Percentiles rank a stretch among this genome's conserved stretches.
Conservation (phyloP, 1,140 invertebrate species). For the Idris sp. region DNA sequence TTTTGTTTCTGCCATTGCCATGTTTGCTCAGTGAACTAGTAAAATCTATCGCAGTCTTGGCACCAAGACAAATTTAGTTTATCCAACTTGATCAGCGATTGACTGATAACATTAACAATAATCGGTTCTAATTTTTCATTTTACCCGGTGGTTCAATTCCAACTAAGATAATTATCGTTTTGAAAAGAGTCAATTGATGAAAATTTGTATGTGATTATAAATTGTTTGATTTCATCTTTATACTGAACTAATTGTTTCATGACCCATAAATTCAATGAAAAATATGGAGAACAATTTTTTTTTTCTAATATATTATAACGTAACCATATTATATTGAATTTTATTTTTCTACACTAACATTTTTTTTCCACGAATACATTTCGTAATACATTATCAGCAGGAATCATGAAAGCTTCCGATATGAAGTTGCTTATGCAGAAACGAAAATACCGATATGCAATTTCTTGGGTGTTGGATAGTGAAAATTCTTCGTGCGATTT, state of each 20-base stretch:
- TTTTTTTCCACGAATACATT: constrained; percentile 1
- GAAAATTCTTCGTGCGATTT: constrained; percentile 45
- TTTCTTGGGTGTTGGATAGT: constrained; percentile 26
- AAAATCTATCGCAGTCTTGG: constrained; percentile 48
- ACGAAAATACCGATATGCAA: constrained; percentile 32
- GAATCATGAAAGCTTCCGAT: constrained; percentile 8
- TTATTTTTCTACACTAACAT: background rate
- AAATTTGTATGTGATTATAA: too few relatives aligned
- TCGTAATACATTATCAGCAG: background rate
- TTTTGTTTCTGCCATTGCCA: constrained; percentile 41
- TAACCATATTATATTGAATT: background rate
- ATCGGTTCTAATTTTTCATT: constrained; percentile 12
- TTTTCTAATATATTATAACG: too few relatives aligned
- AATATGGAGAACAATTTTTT: too few relatives aligned
- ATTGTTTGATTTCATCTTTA: too few relatives aligned
- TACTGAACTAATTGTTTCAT: too few relatives aligned
- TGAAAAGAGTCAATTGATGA: too few relatives aligned
- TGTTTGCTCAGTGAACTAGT: constrained; percentile 18
- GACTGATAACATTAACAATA: constrained; percentile 47
- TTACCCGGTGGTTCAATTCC: too few relatives aligned
- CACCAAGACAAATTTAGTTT: constrained; percentile 52
- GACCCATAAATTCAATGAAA: too few relatives aligned
- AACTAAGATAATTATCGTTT: too few relatives aligned
- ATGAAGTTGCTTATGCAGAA: constrained; percentile 40
- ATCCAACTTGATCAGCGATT: constrained; percentile 42